Percentiles rank a stretch among this genome's conserved stretches.
Conservation (phyloP, 2,888 invertebrate genomes). For the Parthenolecanium corni region DNA sequence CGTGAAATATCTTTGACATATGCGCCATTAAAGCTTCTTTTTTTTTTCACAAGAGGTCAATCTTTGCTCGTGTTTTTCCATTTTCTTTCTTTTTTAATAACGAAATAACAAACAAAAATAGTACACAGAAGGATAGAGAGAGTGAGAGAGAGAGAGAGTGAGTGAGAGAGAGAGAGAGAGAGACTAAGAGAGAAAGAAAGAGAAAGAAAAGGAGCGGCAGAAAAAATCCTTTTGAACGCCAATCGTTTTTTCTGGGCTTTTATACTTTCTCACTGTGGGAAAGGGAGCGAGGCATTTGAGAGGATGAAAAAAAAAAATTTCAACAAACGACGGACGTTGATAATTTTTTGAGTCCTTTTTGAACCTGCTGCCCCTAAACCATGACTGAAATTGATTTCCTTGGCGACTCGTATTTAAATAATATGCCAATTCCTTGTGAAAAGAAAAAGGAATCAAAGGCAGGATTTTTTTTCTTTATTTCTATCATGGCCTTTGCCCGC, state of each 20-base stretch:
- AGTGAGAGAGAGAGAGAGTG: too few relatives aligned
- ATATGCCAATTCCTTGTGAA: slow-evolving; percentile 21
- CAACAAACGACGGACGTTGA: slow-evolving; percentile 21
- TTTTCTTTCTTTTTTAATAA: slow-evolving; percentile 12
- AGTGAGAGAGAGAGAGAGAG: too few relatives aligned
- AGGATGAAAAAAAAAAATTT: slow-evolving; percentile 6
- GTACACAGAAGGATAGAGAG: too few relatives aligned
- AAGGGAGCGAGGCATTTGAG: too few relatives aligned
- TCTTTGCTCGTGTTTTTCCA: neutral
- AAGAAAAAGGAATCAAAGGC: slow-evolving; percentile 17
- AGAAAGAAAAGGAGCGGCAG: too few relatives aligned
- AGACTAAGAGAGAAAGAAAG: too few relatives aligned
- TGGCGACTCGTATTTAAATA: slow-evolving; percentile 20
- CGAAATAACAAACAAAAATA: slow-evolving; percentile 20
- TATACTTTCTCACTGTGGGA: neutral
- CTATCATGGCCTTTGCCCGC: too few relatives aligned
- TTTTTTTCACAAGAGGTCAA: slow-evolving; percentile 14
- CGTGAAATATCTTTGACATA: slow-evolving; percentile 15
- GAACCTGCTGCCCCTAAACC: slow-evolving; percentile 16
- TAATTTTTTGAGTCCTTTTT: slow-evolving; percentile 25
- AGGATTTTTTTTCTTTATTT: slow-evolving; percentile 1
- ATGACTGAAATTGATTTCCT: slow-evolving; percentile 19
- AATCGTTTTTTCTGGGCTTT: slow-evolving; percentile 10
- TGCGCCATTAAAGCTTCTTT: slow-evolving; percentile 16
- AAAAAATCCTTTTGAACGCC: neutral